Base-by-base conservation (phyloP, 2,888 invertebrate genomes). In the Mayetiola destructor region DNA sequence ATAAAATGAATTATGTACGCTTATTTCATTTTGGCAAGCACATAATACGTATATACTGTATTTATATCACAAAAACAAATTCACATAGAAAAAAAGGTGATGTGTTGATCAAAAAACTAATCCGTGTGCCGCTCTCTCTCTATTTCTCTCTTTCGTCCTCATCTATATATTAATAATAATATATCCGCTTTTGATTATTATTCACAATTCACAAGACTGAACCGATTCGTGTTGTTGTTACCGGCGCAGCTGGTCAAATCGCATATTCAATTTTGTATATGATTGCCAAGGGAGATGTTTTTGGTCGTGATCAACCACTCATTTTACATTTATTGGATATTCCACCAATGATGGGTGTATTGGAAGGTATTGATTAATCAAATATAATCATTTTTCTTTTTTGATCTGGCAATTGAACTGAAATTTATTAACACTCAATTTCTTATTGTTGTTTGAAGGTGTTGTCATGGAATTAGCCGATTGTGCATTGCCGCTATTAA, bases 231-330 rank as follows among this genome's bases (percentile, higher is more conserved):
- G 92, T 97, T 62, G 86, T 94, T 59, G 88, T 99, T 30, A 99
- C 97, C 57, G 99, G 99, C 60, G 99, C 99, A 64, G 99, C 97
- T 60, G 99, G 99, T 18, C 99, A 99, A 76, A 99, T 99, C 64
- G 96, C 94, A 59, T 99, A 99, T 73, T 96, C 96, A 2, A 76
- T 99, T 48, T 76, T 99, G 14, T 92, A 92, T 69, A 89, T 93
- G 75, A 80, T 99, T 63, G 92, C 92, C 14, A 92, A 92, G 66
- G 99, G 97, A 59, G 88, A 91, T 70, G 94, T 96, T 0, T 97
- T 97, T 71, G 97, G 97, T 30, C 77, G 79, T 55, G 77, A 88
- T 53, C 93, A 93, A 73, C 85, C 88, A 1, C 77, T 99, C 23
- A 84, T 83, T 67, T 78, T 99, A 53, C 87, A 90, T 68, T 80